Conservation (phyloP, 1,140 invertebrate species). For the Hylyphantes graminicola region DNA sequence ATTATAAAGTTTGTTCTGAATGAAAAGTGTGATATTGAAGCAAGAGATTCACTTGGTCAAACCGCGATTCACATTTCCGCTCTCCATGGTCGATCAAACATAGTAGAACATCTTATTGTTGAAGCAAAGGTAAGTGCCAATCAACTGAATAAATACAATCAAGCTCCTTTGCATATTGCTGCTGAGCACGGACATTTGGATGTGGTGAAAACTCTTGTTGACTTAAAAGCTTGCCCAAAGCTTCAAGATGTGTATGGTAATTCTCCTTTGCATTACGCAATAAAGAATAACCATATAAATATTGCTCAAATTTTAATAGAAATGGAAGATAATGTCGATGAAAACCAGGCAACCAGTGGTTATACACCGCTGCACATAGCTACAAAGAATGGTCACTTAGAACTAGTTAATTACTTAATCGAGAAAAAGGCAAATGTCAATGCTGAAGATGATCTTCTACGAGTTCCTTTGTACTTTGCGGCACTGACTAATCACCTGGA, state of each 20-base stretch:
- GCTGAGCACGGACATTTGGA: background rate
- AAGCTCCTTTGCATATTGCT: conserved; percentile 8
- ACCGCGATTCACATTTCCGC: conserved; percentile 26
- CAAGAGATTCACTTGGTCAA: background rate
- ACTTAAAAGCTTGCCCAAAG: conserved; percentile 81
- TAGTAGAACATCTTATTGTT: conserved; percentile 7
- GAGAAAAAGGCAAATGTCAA: no score
- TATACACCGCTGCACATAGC: conserved; percentile 9
- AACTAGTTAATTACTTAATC: no score
- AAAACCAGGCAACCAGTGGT: background rate
- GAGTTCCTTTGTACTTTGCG: no score
- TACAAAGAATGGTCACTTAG: no score
- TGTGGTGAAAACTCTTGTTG: conserved; percentile 18
- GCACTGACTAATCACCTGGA: no score
- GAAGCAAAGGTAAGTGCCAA: background rate
- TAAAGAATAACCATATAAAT: conserved; percentile 87
- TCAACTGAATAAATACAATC: background rate
- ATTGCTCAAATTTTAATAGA: conserved; percentile 79
- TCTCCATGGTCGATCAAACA: conserved; percentile 17
- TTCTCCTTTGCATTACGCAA: conserved; percentile 94
- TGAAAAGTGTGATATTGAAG: background rate
- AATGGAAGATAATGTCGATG: conserved; percentile 67
- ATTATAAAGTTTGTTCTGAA: conserved; percentile 9
- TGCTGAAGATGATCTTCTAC: no score
- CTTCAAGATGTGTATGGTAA: conserved; percentile 85